Conservation (phyloP, 2,888 invertebrate species). For the Agriopis leucophaearia region DNA sequence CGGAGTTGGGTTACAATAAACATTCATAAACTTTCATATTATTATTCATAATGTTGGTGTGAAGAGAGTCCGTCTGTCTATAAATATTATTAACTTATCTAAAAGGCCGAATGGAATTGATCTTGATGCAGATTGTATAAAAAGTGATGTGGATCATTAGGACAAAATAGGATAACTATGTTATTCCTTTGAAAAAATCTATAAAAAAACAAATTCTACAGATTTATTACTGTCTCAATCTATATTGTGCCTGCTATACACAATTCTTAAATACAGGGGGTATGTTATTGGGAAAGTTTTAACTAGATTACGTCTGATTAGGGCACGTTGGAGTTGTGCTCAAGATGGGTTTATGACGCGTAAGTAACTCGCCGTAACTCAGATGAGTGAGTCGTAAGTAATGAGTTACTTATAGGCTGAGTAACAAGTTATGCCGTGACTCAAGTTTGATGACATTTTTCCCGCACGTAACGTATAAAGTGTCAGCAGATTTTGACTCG, state of each 20-base stretch:
- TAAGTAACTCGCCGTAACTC: constrained; percentile 65
- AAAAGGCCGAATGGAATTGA: too few relatives aligned
- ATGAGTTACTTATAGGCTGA: constrained; percentile 36
- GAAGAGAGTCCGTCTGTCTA: too few relatives aligned
- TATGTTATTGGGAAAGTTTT: constrained; percentile 85
- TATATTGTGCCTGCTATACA: constrained; percentile 30
- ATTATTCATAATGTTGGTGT: too few relatives aligned
- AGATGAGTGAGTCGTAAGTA: constrained; percentile 22
- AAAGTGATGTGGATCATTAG: too few relatives aligned
- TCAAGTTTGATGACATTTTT: constrained; percentile 56
- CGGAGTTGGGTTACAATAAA: too few relatives aligned
- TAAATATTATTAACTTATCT: too few relatives aligned
- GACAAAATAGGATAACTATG: too few relatives aligned
- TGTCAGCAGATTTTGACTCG: constrained; percentile 29
- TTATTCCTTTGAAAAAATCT: too few relatives aligned
- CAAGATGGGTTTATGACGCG: constrained; percentile 62
- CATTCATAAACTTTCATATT: too few relatives aligned
- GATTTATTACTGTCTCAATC: constrained; percentile 4
- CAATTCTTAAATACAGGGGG: constrained; percentile 72
- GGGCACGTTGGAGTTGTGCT: constrained; percentile 49
- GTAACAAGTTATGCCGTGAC: constrained; percentile 67
- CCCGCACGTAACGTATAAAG: constrained; percentile 48
- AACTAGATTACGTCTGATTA: constrained; percentile 82
- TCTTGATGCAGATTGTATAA: too few relatives aligned
- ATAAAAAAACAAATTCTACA: too few relatives aligned